These are phyloP conservation scores for Diadema setosum DNA, from an alignment of 35 echinoderm and acorn worm genomes.

Conservation along the genomic window DNA sequence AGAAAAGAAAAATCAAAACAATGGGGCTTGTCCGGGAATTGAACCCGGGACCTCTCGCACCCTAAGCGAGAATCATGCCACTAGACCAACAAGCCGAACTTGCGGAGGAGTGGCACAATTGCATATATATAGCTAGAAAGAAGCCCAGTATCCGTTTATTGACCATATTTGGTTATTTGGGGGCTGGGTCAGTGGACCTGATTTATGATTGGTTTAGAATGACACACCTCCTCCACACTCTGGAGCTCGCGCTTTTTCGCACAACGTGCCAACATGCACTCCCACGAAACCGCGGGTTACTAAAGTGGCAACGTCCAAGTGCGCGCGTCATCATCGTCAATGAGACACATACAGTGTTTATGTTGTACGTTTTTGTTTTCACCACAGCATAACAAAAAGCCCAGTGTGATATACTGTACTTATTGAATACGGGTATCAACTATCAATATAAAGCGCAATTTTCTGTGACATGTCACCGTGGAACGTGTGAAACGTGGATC, in stretches of 20 bases:
- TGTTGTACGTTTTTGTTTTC: too few species aligned
- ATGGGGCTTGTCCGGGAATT: slow-evolving; percentile 66
- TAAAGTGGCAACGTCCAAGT: too few species aligned
- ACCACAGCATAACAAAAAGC: too few species aligned
- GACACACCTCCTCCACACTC: neutral
- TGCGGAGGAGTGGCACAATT: neutral
- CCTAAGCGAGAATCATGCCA: slow-evolving; percentile 89
- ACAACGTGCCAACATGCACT: neutral
- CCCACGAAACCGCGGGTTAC: too few species aligned
- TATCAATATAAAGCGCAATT: too few species aligned
- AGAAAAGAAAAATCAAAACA: neutral
- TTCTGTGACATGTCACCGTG: too few species aligned
- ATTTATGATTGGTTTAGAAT: neutral
- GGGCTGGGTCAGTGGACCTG: neutral
- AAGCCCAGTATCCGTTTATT: too few species aligned
- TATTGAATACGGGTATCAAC: too few species aligned
- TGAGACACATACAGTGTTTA: too few species aligned
- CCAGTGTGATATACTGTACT: too few species aligned
- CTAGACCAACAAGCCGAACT: slow-evolving; percentile 74
- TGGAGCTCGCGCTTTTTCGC: neutral
- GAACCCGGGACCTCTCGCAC: slow-evolving; percentile 91
- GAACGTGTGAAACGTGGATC: too few species aligned
- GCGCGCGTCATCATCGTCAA: too few species aligned
- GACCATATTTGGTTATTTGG: neutral
- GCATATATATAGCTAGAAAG: neutral